Evolutionary conservation across 1,140 invertebrate genomes (phyloP).

Genomic region (Myzus persicae): DNA sequence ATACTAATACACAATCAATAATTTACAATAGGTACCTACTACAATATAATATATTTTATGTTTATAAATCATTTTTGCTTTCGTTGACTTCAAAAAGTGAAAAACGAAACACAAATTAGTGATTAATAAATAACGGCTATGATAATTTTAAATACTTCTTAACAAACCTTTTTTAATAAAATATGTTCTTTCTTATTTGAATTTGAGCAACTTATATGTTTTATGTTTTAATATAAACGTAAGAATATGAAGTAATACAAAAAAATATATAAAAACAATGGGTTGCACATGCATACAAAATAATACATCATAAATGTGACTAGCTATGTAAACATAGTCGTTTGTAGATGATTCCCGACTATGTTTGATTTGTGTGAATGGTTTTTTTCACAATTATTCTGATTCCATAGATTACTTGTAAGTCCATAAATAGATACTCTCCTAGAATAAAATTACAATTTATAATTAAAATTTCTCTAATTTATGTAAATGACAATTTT

Average conservation of each 20-base stretch:
- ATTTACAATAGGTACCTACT: not conserved
- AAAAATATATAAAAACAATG: conserved; percentile 40
- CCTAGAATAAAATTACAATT: not conserved
- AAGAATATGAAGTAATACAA: conserved; percentile 27
- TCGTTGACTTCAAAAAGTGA: not conserved
- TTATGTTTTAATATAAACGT: conserved; percentile 12
- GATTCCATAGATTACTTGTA: not conserved
- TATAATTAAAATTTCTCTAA: not conserved
- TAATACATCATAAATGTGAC: conserved; percentile 54
- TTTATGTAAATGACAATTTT: not conserved
- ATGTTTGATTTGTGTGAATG: conserved; percentile 4
- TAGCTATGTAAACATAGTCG: conserved; percentile 46
- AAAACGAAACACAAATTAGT: conserved; percentile 22
- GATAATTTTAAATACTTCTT: not conserved
- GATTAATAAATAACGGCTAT: conserved; percentile 31
- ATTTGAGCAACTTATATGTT: conserved; percentile 39
- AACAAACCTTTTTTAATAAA: not conserved
- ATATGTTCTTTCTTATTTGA: not conserved
- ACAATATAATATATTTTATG: not conserved
- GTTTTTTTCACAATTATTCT: not conserved
- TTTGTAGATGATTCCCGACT: not conserved
- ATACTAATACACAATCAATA: conserved; percentile 7
- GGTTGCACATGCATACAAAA: conserved; percentile 21
- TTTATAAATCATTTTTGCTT: conserved; percentile 18
- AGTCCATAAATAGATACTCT: conserved; percentile 6